Percentiles rank a stretch among this genome's conserved stretches.
phyloP scores from a whole-genome alignment of 2,113 vertebrate genomes.

The Gracilinanus agilis region DNA sequence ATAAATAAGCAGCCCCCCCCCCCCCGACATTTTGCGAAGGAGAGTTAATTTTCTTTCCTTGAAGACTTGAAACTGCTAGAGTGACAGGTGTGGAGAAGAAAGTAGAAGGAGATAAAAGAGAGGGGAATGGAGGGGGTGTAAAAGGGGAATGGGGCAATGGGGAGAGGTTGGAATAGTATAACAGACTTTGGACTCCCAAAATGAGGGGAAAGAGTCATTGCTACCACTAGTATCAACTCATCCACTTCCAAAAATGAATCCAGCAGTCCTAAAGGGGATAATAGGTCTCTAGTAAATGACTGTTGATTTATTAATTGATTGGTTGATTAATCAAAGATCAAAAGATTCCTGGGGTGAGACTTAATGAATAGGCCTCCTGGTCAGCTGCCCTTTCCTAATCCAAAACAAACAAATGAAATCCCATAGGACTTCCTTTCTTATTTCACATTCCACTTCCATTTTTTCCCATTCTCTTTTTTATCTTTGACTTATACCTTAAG shows the following conservation, averaged over 20 bases:
- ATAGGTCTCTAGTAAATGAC: not conserved
- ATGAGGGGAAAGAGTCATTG: not conserved
- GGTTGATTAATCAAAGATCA: not conserved
- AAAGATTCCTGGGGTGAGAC: not conserved
- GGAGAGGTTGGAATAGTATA: not conserved
- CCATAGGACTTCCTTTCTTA: not conserved
- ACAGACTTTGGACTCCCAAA: not conserved
- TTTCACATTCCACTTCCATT: not conserved
- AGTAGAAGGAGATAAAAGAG: too few relatives aligned
- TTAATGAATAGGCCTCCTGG: not conserved
- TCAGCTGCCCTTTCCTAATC: not conserved
- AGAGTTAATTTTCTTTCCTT: not conserved
- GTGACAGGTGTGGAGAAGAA: not conserved
- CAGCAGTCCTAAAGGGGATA: not conserved
- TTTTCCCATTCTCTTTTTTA: not conserved
- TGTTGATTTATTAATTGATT: not conserved
- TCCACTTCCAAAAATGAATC: not conserved
- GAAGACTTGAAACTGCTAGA: not conserved
- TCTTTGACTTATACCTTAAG: not conserved
- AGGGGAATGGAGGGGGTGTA: too few relatives aligned
- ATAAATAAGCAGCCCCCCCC: not conserved
- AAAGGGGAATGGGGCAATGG: too few relatives aligned
- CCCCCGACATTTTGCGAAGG: not conserved
- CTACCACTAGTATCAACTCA: not conserved
- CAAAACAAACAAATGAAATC: not conserved